Evolutionary conservation across 1,140 invertebrate genomes (phyloP).

Genomic region (Sycophila sp.): DNA sequence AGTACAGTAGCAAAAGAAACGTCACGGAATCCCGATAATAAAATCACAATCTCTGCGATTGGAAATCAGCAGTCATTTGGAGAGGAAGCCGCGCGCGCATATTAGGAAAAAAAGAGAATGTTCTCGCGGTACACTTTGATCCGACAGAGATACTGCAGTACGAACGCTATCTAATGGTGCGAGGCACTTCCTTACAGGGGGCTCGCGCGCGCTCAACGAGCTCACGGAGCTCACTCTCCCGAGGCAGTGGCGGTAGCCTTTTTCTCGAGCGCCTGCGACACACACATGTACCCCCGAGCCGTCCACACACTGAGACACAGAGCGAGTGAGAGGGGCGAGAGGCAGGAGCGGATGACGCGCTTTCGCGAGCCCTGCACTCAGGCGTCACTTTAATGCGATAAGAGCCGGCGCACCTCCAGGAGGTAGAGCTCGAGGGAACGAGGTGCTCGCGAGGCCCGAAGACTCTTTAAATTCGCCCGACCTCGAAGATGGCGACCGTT

Average conservation of each 20-base stretch:
- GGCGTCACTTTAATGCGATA: no score
- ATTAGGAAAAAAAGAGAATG: no score
- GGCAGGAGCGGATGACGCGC: neutral
- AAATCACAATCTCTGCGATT: neutral
- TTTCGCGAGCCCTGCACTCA: no score
- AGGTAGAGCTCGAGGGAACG: no score
- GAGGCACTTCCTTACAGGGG: conserved; percentile 28
- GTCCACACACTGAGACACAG: neutral
- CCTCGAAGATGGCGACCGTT: conserved; percentile 50
- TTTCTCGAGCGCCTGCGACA: neutral
- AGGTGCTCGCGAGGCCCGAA: no score
- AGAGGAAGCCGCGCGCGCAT: no score
- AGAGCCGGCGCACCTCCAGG: no score
- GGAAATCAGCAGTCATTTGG: neutral
- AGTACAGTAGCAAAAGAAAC: neutral
- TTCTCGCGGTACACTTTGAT: no score
- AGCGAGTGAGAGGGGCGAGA: neutral
- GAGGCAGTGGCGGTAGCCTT: neutral
- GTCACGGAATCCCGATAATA: neutral
- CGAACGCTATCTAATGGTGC: neutral
- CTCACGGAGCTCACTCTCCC: neutral
- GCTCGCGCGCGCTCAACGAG: conserved; percentile 14
- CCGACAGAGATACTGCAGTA: no score
- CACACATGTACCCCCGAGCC: neutral
- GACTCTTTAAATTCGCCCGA: conserved; percentile 42